A percentile compares a stretch with the other conserved stretches of the same genome.
Evolutionary conservation across 2,113 vertebrate species (phyloP).

Genomic region (Cyprinodon variegatus): DNA sequence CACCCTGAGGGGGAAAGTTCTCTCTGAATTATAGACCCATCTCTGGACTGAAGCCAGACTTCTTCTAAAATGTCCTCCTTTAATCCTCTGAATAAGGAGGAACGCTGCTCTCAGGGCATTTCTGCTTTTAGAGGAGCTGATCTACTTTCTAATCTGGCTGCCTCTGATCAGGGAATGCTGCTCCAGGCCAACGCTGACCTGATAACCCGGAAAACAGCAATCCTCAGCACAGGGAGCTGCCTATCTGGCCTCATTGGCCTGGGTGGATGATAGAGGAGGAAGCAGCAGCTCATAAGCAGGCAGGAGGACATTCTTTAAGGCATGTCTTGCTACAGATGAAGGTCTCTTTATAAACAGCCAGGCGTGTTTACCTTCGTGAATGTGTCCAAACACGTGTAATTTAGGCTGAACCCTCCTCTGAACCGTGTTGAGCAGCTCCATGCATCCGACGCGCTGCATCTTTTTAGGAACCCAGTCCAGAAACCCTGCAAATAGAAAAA

Average conservation of each 20-base stretch:
- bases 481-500: constrained; percentile 81
- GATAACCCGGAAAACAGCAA: constrained; percentile 59
- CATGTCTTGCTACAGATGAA: not conserved
- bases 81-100: constrained; percentile 25
- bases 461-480: constrained; percentile 98
- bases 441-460: constrained; percentile 96
- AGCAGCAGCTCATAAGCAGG: constrained; percentile 6
- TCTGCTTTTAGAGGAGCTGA: constrained; percentile 52
- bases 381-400: constrained; percentile 94
- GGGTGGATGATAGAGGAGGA: constrained; percentile 28
- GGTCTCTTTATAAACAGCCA: not conserved
- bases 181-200: constrained; percentile 53
- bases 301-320: too few species aligned
- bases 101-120: constrained; percentile 31
- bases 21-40: too few species aligned
- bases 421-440: constrained; percentile 95
- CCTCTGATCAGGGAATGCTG: constrained; percentile 33
- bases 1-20: too few species aligned
- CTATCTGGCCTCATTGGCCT: constrained; percentile 39
- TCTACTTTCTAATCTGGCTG: constrained; percentile 70
- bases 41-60: not conserved
- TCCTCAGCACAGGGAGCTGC: constrained; percentile 14
- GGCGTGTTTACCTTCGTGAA: constrained; percentile 89
- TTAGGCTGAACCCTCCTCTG: constrained; percentile 94
- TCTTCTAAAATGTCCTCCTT: not conserved